Percentiles rank a stretch among this genome's conserved stretches.
phyloP scores from a whole-genome alignment of 2,888 invertebrate species.

The Saturnia japonica region DNA sequence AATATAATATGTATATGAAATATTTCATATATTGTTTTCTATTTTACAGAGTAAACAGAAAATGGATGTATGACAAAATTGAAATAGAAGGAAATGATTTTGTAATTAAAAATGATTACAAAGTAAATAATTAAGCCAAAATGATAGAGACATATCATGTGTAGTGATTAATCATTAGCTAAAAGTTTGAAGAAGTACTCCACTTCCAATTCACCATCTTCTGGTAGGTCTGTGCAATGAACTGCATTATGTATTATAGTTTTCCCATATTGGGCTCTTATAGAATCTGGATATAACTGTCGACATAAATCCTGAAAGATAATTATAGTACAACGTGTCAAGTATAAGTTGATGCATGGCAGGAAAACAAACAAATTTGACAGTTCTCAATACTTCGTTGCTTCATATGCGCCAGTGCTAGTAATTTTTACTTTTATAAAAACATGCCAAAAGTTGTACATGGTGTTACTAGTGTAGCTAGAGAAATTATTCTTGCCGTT shows the following conservation, averaged over 20 bases:
- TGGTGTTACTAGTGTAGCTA: too few relatives aligned
- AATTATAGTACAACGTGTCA: too few relatives aligned
- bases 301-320: conserved; percentile 63
- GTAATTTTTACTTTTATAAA: too few relatives aligned
- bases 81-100: conserved; percentile 90
- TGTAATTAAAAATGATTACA: conserved; percentile 82
- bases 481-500: too few relatives aligned
- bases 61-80: conserved; percentile 89
- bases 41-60: conserved; percentile 85
- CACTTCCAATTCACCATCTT: conserved; percentile 91
- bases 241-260: conserved; percentile 91
- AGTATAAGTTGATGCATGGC: too few relatives aligned
- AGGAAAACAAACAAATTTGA: too few relatives aligned
- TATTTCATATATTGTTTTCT: neutral
- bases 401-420: too few relatives aligned
- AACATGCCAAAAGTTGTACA: too few relatives aligned
- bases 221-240: conserved; percentile 95
- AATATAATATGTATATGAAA: neutral
- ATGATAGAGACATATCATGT: conserved; percentile 19
- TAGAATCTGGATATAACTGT: conserved; percentile 89
- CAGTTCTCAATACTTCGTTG: too few relatives aligned
- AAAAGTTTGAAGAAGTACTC: conserved; percentile 89
- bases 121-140: conserved; percentile 44
- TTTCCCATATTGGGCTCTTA: conserved; percentile 92
- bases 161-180: conserved; percentile 45